phyloP scores from a whole-genome alignment of 1,140 invertebrate species.

The Aradophagus sp. region DNA sequence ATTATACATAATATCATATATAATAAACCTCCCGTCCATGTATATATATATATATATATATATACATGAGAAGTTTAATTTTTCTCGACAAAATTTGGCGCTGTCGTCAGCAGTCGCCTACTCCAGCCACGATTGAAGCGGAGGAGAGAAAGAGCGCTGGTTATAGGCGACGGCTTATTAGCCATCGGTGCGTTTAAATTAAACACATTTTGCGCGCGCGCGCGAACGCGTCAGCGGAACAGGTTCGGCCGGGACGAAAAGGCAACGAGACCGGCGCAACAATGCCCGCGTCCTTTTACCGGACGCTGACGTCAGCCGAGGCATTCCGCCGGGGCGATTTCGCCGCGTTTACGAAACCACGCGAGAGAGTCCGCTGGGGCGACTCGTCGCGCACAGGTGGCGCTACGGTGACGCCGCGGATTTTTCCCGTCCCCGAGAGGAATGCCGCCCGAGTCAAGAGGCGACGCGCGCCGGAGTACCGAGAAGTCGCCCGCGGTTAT shows the following conservation, averaged over 20 bases:
- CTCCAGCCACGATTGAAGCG: no score
- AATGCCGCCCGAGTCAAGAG: slow-evolving; percentile 5
- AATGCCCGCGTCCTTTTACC: slow-evolving; percentile 13
- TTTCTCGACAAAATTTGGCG: no score
- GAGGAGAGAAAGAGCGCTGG: slow-evolving; percentile 24
- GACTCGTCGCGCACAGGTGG: slow-evolving; percentile 8
- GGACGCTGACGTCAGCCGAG: slow-evolving; percentile 20
- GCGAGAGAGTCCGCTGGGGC: no score
- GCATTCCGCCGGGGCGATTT: not conserved
- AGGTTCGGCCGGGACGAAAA: slow-evolving; percentile 6
- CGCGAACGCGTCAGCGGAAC: not conserved
- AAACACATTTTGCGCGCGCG: slow-evolving; percentile 19
- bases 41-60: no score
- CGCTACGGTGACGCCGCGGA: slow-evolving; percentile 7
- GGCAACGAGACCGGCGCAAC: slow-evolving; percentile 1
- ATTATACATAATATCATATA: no score
- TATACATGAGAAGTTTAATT: no score
- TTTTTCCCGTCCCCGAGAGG: slow-evolving; percentile 27
- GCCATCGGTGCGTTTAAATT: slow-evolving; percentile 29
- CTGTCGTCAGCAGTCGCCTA: no score
- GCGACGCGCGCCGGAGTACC: slow-evolving; percentile 33
- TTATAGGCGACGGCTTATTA: slow-evolving; percentile 29
- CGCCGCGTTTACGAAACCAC: slow-evolving; percentile 11
- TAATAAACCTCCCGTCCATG: no score
- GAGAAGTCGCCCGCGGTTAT: slow-evolving; percentile 48